These are phyloP conservation scores for Graphium colonna DNA, from an alignment of 2,888 invertebrate species.

Conservation along the genomic window DNA sequence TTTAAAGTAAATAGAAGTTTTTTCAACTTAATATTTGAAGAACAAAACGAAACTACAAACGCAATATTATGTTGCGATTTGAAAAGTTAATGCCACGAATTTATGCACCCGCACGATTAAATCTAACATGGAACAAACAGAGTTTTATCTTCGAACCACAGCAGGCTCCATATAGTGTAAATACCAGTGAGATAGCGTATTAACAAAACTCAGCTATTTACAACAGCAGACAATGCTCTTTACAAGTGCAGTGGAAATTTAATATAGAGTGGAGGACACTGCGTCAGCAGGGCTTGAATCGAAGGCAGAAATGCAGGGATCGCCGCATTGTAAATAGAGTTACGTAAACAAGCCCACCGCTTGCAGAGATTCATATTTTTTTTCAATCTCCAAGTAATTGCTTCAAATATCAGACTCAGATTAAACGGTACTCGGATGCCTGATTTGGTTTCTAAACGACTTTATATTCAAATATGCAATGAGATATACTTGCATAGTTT, in stretches of 20 bases:
- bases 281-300: conserved; percentile 5
- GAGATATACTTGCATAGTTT: no score
- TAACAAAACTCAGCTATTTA: neutral
- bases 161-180: neutral
- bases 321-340: conserved; percentile 1
- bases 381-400: neutral
- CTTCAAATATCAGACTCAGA: neutral
- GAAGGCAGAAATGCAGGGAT: conserved; percentile 4
- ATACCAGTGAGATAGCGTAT: neutral
- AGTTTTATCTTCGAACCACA: neutral
- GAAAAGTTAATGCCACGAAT: no score
- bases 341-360: neutral
- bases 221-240: conserved; percentile 1
- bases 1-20: no score
- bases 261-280: conserved; percentile 3
- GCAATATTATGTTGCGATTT: no score
- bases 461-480: no score
- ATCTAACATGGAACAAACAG: no score
- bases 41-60: no score
- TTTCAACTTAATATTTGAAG: no score
- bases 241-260: conserved; percentile 2
- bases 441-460: no score
- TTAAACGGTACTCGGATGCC: no score
- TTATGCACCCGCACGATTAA: no score
- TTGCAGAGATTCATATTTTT: neutral